phyloP scores from a whole-genome alignment of 1,140 invertebrate genomes.

The Caenorhabditis briggsae region DNA sequence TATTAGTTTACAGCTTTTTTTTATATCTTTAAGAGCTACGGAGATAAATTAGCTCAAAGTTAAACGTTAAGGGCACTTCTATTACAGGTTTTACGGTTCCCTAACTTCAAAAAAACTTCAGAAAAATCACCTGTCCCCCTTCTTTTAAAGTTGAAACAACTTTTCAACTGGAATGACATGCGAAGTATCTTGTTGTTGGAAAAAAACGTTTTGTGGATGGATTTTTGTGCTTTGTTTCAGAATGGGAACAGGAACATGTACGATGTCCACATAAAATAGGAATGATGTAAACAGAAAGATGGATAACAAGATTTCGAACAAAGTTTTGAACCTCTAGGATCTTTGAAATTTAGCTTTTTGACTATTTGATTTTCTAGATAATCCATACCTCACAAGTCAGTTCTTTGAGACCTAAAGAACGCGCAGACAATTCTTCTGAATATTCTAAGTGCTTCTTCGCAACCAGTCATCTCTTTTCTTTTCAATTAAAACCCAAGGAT shows the following conservation, averaged over 20 bases:
- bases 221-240: background rate
- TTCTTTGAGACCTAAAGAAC: too few species aligned
- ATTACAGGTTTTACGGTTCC: too few species aligned
- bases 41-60: too few species aligned
- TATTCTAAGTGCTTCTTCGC: background rate
- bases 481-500: background rate
- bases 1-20: too few species aligned
- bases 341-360: too few species aligned
- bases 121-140: background rate
- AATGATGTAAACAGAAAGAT: background rate
- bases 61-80: too few species aligned
- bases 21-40: too few species aligned
- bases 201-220: background rate
- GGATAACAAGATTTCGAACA: background rate
- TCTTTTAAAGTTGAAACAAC: too few species aligned
- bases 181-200: slow-evolving; percentile 6
- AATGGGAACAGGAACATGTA: background rate
- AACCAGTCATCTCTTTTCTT: background rate
- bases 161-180: background rate
- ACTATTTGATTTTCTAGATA: too few species aligned
- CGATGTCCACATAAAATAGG: background rate
- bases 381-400: too few species aligned
- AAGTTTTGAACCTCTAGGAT: too few species aligned
- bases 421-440: background rate
- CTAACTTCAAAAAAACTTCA: too few species aligned